These are phyloP conservation scores for Bombus huntii DNA, from an alignment of 1,140 invertebrate genomes.

Conservation along the genomic window DNA sequence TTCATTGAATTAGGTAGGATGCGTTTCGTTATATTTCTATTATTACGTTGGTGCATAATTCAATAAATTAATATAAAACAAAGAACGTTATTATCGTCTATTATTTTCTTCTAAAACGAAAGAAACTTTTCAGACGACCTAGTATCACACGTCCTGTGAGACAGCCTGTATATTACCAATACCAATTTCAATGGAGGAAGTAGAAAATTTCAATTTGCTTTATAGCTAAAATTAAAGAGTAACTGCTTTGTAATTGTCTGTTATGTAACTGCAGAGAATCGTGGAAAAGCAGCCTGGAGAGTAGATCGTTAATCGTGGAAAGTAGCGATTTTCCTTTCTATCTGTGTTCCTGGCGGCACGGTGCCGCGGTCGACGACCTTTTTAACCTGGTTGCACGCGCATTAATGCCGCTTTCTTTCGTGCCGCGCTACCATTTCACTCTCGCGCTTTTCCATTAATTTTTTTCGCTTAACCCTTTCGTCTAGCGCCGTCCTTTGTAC, in stretches of 20 bases:
- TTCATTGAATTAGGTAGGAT: too few species aligned
- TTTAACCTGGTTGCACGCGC: slow-evolving; percentile 39
- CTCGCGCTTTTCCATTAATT: slow-evolving; percentile 31
- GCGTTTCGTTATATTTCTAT: too few species aligned
- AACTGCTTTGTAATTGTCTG: background rate
- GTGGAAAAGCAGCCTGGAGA: background rate
- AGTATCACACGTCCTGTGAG: too few species aligned
- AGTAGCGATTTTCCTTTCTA: slow-evolving; percentile 52
- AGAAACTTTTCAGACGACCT: too few species aligned
- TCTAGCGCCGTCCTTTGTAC: background rate
- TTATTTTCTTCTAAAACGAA: too few species aligned
- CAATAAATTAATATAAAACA: too few species aligned
- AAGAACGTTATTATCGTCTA: too few species aligned
- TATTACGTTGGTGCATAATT: too few species aligned
- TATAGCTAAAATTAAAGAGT: background rate
- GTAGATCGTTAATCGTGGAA: slow-evolving; percentile 32
- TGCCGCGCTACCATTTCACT: slow-evolving; percentile 27
- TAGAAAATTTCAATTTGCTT: background rate
- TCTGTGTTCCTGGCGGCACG: slow-evolving; percentile 17
- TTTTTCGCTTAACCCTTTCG: background rate
- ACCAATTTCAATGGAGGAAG: background rate
- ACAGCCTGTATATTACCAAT: too few species aligned
- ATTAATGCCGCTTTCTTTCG: slow-evolving; percentile 48
- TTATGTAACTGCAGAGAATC: background rate
- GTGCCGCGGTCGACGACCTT: slow-evolving; percentile 44